A percentile compares a stretch with the other conserved stretches of the same genome.
phyloP scores from a whole-genome alignment of 1,140 invertebrate genomes.

The Tachypleus tridentatus region DNA sequence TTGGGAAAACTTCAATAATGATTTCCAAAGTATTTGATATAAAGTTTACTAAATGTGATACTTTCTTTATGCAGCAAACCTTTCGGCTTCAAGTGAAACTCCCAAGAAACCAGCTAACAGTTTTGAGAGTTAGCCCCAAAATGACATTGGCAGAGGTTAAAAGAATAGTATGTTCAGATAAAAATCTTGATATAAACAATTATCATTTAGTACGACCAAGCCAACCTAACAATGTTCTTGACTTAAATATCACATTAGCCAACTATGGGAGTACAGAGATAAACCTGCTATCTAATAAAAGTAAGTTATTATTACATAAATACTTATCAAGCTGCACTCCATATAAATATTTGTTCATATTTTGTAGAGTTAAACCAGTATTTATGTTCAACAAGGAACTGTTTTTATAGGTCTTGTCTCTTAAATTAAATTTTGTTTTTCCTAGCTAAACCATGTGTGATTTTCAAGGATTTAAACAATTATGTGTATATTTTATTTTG shows the following conservation, averaged over 20 bases:
- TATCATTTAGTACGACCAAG: constrained; percentile 47
- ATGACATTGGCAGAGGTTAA: constrained; percentile 52
- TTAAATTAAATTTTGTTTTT: background rate
- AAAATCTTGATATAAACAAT: constrained; percentile 55
- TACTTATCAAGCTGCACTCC: background rate
- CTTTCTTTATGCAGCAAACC: constrained; percentile 41
- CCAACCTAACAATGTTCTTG: constrained; percentile 16
- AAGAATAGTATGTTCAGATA: constrained; percentile 61
- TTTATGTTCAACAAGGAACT: background rate
- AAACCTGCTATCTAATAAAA: constrained; percentile 19
- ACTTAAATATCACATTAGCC: constrained; percentile 19
- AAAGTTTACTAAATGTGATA: too few relatives aligned
- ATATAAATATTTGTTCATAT: background rate
- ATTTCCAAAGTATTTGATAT: too few relatives aligned
- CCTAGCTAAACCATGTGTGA: background rate
- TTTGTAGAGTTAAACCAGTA: background rate
- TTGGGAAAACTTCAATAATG: too few relatives aligned
- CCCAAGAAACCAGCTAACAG: constrained; percentile 67
- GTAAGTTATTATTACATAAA: constrained; percentile 7
- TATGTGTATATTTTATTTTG: too few relatives aligned
- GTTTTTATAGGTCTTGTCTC: too few relatives aligned
- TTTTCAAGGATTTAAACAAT: too few relatives aligned
- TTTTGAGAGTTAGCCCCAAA: constrained; percentile 54
- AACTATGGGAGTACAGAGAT: constrained; percentile 22
- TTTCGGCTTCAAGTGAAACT: constrained; percentile 66